Conservation (phyloP, 2,888 invertebrate genomes). For the Andrena dorsata region DNA sequence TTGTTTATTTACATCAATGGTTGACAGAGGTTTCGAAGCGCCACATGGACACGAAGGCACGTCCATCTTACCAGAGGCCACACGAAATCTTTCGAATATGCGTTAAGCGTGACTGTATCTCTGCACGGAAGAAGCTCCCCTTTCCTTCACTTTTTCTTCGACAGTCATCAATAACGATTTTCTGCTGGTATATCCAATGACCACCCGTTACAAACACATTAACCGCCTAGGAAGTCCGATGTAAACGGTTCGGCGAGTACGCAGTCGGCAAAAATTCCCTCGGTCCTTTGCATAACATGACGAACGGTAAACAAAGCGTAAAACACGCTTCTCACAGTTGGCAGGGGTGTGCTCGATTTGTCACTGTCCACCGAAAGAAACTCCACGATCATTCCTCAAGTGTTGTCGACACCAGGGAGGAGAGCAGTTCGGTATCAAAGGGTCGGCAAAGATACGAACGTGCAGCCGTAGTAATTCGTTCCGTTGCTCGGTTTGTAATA, state of each 20-base stretch:
- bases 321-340: slow-evolving; percentile 78
- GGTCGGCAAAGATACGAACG: slow-evolving; percentile 25
- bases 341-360: slow-evolving; percentile 76
- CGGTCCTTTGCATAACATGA: slow-evolving; percentile 78
- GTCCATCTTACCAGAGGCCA: background rate
- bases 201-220: slow-evolving; percentile 40
- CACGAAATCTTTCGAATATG: background rate
- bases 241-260: slow-evolving; percentile 56
- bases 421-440: slow-evolving; percentile 39
- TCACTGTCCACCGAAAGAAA: slow-evolving; percentile 74
- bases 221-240: slow-evolving; percentile 8
- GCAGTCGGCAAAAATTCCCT: slow-evolving; percentile 68
- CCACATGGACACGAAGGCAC: background rate
- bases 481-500: slow-evolving; percentile 58
- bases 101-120: slow-evolving; percentile 21
- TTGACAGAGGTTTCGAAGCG: background rate
- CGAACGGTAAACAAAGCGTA: slow-evolving; percentile 81
- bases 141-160: slow-evolving; percentile 21
- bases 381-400: slow-evolving; percentile 74
- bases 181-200: slow-evolving; percentile 21
- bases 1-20: background rate
- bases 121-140: slow-evolving; percentile 4
- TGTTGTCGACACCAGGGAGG: slow-evolving; percentile 66
- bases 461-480: slow-evolving; percentile 10
- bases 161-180: slow-evolving; percentile 52